Evolutionary conservation across 1,140 invertebrate species (phyloP).

Genomic region (Zaprionus gabonicus): DNA sequence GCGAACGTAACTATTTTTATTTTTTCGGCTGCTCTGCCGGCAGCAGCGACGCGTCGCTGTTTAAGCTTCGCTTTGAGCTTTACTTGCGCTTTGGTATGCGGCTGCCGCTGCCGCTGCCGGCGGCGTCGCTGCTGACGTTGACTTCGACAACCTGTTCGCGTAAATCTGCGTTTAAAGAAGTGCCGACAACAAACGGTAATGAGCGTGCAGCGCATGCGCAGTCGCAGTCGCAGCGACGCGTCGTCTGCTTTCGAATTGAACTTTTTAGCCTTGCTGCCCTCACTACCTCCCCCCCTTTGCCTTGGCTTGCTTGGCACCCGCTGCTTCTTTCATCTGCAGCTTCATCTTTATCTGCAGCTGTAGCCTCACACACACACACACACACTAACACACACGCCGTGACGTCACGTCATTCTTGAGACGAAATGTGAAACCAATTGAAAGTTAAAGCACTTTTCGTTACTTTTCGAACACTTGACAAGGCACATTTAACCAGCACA

Average conservation of each 20-base stretch:
- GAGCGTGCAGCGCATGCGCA: constrained; percentile 59
- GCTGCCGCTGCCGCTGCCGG: background rate
- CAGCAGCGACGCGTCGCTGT: constrained; percentile 12
- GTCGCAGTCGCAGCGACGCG: constrained; percentile 17
- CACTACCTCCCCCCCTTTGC: background rate
- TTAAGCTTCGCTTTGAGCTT: constrained; percentile 29
- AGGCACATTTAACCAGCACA: background rate
- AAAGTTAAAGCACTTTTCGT: constrained; percentile 23
- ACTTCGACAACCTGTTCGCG: constrained; percentile 71
- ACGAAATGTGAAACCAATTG: constrained; percentile 46
- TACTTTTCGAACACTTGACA: background rate
- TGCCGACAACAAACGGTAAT: constrained; percentile 74
- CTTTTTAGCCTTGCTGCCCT: constrained; percentile 36
- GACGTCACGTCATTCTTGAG: constrained; percentile 55
- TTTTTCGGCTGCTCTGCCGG: constrained; percentile 8
- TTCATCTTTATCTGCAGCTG: constrained; percentile 17
- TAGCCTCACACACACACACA: background rate
- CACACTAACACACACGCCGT: constrained; percentile 8
- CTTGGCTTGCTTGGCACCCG: constrained; percentile 7
- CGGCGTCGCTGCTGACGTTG: constrained; percentile 25
- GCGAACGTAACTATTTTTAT: constrained; percentile 20
- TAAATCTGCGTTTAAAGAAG: constrained; percentile 75
- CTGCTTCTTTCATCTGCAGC: constrained; percentile 22
- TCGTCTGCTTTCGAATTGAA: constrained; percentile 66
- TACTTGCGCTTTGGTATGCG: background rate